Conservation (phyloP, 2,113 vertebrate species). For the Passer domesticus region DNA sequence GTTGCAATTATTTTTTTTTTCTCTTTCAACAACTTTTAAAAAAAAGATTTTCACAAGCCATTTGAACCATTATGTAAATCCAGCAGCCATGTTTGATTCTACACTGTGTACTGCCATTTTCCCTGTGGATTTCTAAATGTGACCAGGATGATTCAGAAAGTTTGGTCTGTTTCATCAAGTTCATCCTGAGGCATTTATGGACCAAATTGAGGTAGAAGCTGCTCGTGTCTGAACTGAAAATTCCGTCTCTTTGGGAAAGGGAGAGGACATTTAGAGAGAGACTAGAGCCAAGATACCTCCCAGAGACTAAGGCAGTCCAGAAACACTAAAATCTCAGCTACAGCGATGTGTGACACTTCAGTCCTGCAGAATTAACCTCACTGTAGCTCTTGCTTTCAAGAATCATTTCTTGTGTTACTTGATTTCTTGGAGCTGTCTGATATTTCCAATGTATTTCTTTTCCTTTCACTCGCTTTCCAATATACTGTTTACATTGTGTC, state of each 20-base stretch:
- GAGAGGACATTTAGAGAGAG: not conserved
- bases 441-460: not conserved
- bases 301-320: not conserved
- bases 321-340: not conserved
- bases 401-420: not conserved
- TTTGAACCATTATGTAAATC: not conserved
- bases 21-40: not conserved
- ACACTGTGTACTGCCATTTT: not conserved
- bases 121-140: not conserved
- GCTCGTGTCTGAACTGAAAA: not conserved
- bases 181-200: not conserved
- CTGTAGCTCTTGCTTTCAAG: not conserved
- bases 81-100: not conserved
- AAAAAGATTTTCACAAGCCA: not conserved
- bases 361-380: not conserved
- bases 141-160: not conserved
- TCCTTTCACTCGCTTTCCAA: not conserved
- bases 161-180: not conserved
- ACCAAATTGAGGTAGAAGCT: not conserved
- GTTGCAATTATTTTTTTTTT: not conserved
- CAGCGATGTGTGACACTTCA: rapidly evolving
- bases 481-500: not conserved
- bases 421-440: not conserved
- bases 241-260: not conserved
- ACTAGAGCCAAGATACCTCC: not conserved